A percentile compares a stretch with the other conserved stretches of the same genome.
phyloP scores from a whole-genome alignment of 2,888 invertebrate species.

The Choristoneura rosaceana region DNA sequence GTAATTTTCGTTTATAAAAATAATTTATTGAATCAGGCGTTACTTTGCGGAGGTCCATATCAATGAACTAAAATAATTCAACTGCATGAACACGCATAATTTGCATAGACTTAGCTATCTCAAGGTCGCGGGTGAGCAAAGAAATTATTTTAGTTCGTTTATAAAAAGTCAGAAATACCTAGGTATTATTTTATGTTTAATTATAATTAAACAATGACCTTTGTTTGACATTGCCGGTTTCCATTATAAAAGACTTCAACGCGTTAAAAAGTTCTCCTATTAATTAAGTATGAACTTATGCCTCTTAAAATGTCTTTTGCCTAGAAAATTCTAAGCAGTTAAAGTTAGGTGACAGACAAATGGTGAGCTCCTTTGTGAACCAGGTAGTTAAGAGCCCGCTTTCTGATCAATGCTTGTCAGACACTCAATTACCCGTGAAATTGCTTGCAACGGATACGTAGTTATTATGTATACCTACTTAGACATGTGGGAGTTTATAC shows the following conservation, averaged over 20 bases:
- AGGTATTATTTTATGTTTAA: too few relatives aligned
- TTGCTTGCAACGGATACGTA: conserved; percentile 51
- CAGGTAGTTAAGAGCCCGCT: conserved; percentile 45
- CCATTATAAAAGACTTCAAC: conserved; percentile 1
- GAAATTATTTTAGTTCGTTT: too few relatives aligned
- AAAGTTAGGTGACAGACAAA: not conserved
- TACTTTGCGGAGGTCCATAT: too few relatives aligned
- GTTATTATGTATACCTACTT: not conserved
- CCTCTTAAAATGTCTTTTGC: not conserved
- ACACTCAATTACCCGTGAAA: conserved; percentile 78
- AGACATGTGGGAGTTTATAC: not conserved
- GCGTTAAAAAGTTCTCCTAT: not conserved
- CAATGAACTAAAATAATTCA: too few relatives aligned
- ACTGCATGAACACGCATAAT: too few relatives aligned
- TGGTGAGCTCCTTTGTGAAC: conserved; percentile 9
- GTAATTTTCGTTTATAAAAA: not conserved
- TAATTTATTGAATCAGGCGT: too few relatives aligned
- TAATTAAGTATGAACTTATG: not conserved
- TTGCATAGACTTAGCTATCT: too few relatives aligned
- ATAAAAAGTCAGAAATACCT: not conserved
- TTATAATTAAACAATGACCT: not conserved
- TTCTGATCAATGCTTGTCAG: conserved; percentile 64
- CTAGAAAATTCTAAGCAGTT: not conserved
- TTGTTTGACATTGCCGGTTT: not conserved
- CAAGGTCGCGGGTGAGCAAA: too few relatives aligned